These are phyloP conservation scores for Lepus europaeus DNA, from an alignment of 2,113 vertebrate genomes.

Conservation along the genomic window DNA sequence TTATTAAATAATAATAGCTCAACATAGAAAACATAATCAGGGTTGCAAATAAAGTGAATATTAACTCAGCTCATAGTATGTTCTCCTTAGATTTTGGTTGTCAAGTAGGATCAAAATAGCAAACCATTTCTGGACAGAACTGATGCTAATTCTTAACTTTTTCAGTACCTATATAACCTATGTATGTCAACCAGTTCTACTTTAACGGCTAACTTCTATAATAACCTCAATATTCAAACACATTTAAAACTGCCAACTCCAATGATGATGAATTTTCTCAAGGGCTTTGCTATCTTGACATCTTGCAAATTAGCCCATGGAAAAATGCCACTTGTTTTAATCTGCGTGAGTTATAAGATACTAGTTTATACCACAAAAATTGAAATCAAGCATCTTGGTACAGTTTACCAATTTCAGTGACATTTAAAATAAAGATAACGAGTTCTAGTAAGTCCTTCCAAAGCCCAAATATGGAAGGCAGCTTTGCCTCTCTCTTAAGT, in stretches of 20 bases:
- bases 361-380: conserved; percentile 6
- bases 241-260: conserved; percentile 5
- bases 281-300: not conserved
- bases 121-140: not conserved
- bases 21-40: conserved; percentile 22
- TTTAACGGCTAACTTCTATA: conserved; percentile 37
- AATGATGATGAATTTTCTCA: not conserved
- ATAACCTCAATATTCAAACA: not conserved
- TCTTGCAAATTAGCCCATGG: not conserved
- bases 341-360: not conserved
- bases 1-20: conserved; percentile 53
- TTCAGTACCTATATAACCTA: not conserved
- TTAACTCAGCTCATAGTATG: not conserved
- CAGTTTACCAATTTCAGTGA: not conserved
- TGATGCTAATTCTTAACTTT: conserved; percentile 26
- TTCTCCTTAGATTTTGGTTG: not conserved
- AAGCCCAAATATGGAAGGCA: not conserved
- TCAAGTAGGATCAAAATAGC: not conserved
- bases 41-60: not conserved
- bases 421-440: not conserved
- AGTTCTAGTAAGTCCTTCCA: not conserved
- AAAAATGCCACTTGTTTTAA: not conserved
- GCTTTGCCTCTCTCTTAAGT: not conserved
- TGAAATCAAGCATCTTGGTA: not conserved
- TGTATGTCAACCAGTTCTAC: not conserved